Percentiles rank a stretch among this genome's conserved stretches.
Conservation (phyloP, 1,140 invertebrate species). For the Parasteatoda tepidariorum region DNA sequence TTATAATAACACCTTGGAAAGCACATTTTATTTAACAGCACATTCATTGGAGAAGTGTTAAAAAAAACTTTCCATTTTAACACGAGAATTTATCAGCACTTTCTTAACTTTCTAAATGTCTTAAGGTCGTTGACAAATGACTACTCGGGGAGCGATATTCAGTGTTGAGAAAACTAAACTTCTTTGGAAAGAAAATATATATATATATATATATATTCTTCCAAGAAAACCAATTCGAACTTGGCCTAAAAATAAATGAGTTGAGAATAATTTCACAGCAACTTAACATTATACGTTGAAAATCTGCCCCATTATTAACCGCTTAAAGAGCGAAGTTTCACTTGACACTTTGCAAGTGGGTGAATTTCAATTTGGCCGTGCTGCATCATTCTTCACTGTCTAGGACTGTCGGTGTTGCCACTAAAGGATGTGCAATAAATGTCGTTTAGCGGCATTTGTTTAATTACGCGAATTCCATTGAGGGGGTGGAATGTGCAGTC, state of each 20-base stretch:
- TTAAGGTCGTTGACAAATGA: neutral
- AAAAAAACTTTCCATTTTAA: too few relatives aligned
- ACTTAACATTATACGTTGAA: neutral
- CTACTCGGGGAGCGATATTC: neutral
- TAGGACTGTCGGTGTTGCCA: neutral
- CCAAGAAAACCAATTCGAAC: constrained; percentile 35
- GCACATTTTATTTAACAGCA: too few relatives aligned
- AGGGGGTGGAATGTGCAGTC: constrained; percentile 30
- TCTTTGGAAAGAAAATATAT: neutral
- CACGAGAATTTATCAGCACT: neutral
- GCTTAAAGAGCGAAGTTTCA: constrained; percentile 42
- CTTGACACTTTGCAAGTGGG: constrained; percentile 51
- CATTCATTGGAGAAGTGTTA: too few relatives aligned
- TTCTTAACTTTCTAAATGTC: neutral
- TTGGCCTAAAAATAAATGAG: constrained; percentile 46
- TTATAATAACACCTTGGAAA: too few relatives aligned
- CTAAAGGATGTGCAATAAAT: constrained; percentile 51
- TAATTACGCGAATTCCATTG: constrained; percentile 51
- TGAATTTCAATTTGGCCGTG: constrained; percentile 46
- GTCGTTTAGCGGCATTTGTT: constrained; percentile 57
- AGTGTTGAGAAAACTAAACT: neutral
- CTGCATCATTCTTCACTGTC: constrained; percentile 31
- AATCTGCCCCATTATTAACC: constrained; percentile 51
- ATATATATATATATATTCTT: too few relatives aligned
- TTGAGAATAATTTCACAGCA: constrained; percentile 27